Evolutionary conservation across 2,888 invertebrate species (phyloP).

Genomic region (Lasioglossum villosulum): DNA sequence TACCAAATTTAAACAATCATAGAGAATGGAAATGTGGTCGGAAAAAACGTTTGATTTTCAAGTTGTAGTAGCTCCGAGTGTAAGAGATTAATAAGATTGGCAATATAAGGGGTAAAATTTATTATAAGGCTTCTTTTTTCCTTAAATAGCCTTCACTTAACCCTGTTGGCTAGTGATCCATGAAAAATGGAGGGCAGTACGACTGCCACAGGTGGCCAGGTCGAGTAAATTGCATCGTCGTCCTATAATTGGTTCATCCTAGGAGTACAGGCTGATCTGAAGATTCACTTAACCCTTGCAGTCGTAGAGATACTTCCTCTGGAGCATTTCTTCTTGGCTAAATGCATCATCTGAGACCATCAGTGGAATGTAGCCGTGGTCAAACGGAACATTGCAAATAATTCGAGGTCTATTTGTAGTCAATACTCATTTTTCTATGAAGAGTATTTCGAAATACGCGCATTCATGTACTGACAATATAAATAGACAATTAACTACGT

Average conservation of each 20-base stretch:
- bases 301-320: neutral
- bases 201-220: neutral
- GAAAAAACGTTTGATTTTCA: too few relatives aligned
- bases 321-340: too few relatives aligned
- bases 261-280: neutral
- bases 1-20: too few relatives aligned
- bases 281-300: neutral
- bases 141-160: neutral
- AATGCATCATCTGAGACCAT: too few relatives aligned
- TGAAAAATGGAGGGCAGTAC: constrained; percentile 6
- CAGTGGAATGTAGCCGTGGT: neutral
- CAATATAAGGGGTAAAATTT: neutral
- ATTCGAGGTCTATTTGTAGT: neutral
- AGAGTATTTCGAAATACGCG: neutral
- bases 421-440: neutral
- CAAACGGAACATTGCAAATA: neutral
- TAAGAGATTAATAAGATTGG: neutral
- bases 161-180: neutral
- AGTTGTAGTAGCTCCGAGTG: too few relatives aligned
- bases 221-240: constrained; percentile 2
- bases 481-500: too few relatives aligned
- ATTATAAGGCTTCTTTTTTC: neutral
- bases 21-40: too few relatives aligned
- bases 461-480: neutral
- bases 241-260: constrained; percentile 6